A percentile compares a stretch with the other conserved stretches of the same genome.
Evolutionary conservation across 2,797 vertebrate genomes (phyloP).

Genomic region (Aldrovandia affinis): DNA sequence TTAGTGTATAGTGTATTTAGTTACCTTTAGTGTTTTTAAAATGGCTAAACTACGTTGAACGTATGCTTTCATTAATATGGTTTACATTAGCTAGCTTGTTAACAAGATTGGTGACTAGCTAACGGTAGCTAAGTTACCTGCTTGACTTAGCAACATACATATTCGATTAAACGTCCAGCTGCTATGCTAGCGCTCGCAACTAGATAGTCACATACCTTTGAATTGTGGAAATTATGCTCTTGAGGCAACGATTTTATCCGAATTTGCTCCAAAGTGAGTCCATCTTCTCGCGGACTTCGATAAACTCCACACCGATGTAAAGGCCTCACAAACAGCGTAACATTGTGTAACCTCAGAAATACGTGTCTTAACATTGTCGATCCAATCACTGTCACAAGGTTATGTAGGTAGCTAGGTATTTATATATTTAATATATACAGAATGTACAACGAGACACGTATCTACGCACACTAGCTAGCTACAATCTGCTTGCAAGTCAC

Average conservation of each 20-base stretch:
- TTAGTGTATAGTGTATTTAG: no score
- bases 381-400: not conserved
- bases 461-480: no score
- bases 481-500: not conserved
- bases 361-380: not conserved
- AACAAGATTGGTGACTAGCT: no score
- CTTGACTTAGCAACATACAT: not conserved
- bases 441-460: no score
- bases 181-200: not conserved
- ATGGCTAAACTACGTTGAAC: no score
- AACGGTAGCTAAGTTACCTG: not conserved
- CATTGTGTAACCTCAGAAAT: not conserved
- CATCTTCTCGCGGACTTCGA: not conserved
- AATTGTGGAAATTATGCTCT: slow-evolving; percentile 41
- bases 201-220: slow-evolving; percentile 60
- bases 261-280: not conserved
- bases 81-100: no score
- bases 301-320: slow-evolving; percentile 26
- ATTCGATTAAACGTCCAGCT: not conserved
- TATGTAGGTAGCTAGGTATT: not conserved
- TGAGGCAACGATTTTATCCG: not conserved
- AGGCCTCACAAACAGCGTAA: slow-evolving; percentile 36
- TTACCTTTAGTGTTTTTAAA: no score
- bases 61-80: no score
- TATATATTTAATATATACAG: no score